These are phyloP conservation scores for Eospalax fontanierii DNA, from an alignment of 2,797 vertebrate genomes.

Conservation along the genomic window DNA sequence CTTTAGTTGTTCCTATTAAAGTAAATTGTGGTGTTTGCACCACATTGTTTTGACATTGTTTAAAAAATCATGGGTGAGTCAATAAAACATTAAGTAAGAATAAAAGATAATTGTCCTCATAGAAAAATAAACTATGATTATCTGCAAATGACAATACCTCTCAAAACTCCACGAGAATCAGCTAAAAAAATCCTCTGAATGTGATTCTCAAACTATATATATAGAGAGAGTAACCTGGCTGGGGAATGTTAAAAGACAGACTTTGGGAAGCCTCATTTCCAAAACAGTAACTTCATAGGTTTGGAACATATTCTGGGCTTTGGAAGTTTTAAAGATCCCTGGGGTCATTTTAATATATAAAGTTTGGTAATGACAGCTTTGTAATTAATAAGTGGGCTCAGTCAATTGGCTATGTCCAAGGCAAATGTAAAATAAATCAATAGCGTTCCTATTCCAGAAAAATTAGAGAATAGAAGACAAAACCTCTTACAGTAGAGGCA, in stretches of 20 bases:
- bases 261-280: neutral
- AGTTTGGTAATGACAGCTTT: no score
- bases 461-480: slow-evolving; percentile 12
- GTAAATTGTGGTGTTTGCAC: no score
- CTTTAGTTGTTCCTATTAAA: no score
- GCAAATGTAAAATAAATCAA: neutral
- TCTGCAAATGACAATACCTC: neutral
- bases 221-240: no score
- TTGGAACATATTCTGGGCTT: neutral
- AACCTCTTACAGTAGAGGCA: neutral
- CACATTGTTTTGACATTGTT: no score
- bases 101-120: no score
- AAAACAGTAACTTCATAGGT: neutral
- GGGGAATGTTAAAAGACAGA: no score
- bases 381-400: neutral
- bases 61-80: no score
- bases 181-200: neutral
- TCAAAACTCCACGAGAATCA: neutral
- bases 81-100: no score
- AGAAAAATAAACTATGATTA: neutral
- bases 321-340: neutral
- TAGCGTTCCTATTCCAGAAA: no score
- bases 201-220: neutral
- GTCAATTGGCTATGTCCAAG: neutral
- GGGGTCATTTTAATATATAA: neutral